Evolutionary conservation across 1,140 invertebrate species (phyloP).

Genomic region (Orchestia grillus): DNA sequence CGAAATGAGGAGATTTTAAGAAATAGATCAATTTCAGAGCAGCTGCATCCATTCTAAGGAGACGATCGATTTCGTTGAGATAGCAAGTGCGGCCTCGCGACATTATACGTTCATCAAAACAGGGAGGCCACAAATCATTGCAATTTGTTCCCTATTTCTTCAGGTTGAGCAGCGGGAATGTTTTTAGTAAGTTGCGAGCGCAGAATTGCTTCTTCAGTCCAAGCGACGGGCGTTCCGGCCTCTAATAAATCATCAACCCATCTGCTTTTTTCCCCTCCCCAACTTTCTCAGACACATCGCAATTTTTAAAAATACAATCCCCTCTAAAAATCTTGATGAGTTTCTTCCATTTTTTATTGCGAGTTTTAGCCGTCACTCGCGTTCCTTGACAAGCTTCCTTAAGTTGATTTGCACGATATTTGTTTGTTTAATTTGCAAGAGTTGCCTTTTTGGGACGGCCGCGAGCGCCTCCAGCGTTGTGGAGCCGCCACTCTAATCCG

Average conservation of each 20-base stretch:
- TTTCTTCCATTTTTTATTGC: constrained; percentile 53
- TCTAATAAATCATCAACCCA: constrained; percentile 52
- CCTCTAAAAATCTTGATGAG: constrained; percentile 51
- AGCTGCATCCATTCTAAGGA: background rate
- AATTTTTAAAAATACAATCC: constrained; percentile 53
- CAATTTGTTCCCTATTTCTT: constrained; percentile 16
- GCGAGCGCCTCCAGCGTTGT: background rate
- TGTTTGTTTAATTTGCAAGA: constrained; percentile 56
- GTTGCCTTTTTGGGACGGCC: constrained; percentile 1
- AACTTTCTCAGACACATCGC: constrained; percentile 52
- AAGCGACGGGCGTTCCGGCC: background rate
- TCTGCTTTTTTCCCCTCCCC: background rate
- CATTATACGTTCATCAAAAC: background rate
- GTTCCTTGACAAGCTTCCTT: constrained; percentile 55
- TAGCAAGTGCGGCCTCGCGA: background rate
- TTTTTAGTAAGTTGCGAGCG: background rate
- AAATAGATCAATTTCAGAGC: background rate
- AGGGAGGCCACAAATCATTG: constrained; percentile 5
- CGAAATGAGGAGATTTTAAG: background rate
- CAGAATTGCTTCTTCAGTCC: background rate
- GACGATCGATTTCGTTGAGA: background rate
- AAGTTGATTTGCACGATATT: constrained; percentile 56
- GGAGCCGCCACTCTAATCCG: background rate
- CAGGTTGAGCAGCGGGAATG: background rate
- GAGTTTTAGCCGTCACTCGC: constrained; percentile 50